Percentiles rank a stretch among this genome's conserved stretches.
These are phyloP conservation scores for Chirona hameri DNA, from an alignment of 2,888 invertebrate genomes.

Conservation along the genomic window DNA sequence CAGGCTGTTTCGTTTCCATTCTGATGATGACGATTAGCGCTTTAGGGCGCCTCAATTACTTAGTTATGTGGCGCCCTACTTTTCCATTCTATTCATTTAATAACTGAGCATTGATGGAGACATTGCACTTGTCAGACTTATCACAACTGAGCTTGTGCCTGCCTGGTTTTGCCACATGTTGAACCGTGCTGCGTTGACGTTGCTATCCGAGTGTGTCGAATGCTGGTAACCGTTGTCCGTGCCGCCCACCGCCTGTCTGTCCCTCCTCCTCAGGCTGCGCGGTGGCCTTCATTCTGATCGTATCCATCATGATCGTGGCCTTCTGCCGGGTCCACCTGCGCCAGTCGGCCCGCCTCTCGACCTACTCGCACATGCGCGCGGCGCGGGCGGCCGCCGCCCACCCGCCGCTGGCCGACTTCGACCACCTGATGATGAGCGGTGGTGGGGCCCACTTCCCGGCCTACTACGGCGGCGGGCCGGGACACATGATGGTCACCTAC, in stretches of 20 bases:
- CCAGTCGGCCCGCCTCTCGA: constrained; percentile 41
- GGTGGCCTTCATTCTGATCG: constrained; percentile 51
- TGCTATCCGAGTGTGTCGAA: too few species aligned
- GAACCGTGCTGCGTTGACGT: too few species aligned
- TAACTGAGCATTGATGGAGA: too few species aligned
- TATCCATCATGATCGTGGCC: constrained; percentile 49
- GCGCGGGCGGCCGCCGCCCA: constrained; percentile 44
- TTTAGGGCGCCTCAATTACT: too few species aligned
- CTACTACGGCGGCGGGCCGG: constrained; percentile 33
- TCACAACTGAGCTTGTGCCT: too few species aligned
- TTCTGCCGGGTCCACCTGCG: constrained; percentile 51
- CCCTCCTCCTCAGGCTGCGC: constrained; percentile 47
- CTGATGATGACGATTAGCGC: too few species aligned
- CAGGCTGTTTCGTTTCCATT: too few species aligned
- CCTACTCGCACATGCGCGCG: constrained; percentile 33
- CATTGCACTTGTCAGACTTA: too few species aligned
- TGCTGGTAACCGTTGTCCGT: too few species aligned
- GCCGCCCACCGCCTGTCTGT: not conserved
- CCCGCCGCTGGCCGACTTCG: constrained; percentile 38
- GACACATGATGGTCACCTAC: constrained; percentile 47
- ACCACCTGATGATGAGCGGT: not conserved
- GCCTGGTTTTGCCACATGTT: too few species aligned
- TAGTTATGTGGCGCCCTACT: too few species aligned
- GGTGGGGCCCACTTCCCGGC: constrained; percentile 27
- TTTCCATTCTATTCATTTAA: too few species aligned